A percentile compares a stretch with the other conserved stretches of the same genome.
Conservation (phyloP, 2,113 vertebrate genomes). For the Castor canadensis region DNA sequence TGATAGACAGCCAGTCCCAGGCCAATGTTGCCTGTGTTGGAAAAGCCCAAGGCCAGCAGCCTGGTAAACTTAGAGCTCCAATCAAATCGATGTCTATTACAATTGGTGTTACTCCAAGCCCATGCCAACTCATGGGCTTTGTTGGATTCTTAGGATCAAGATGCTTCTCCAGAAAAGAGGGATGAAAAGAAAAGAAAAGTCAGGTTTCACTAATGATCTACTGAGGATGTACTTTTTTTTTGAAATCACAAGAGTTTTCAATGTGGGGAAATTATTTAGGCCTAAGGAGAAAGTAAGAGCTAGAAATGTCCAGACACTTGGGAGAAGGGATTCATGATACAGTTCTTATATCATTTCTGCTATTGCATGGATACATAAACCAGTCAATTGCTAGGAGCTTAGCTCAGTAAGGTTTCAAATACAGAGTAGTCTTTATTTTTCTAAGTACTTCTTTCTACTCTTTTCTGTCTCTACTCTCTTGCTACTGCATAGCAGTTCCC, state of each 20-base stretch:
- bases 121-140: not conserved
- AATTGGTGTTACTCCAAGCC: not conserved
- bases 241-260: not conserved
- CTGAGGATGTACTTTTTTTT: not conserved
- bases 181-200: not conserved
- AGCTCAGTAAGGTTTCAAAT: not conserved
- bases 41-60: not conserved
- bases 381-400: not conserved
- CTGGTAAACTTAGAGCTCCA: not conserved
- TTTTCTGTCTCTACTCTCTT: not conserved
- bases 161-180: not conserved
- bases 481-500: not conserved
- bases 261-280: not conserved
- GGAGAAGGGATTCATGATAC: not conserved
- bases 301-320: not conserved
- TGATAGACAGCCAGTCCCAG: constrained; percentile 41
- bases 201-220: not conserved
- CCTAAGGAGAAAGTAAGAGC: not conserved
- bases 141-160: not conserved
- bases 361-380: not conserved
- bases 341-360: not conserved
- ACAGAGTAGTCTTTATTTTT: constrained; percentile 18
- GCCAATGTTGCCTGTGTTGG: not conserved
- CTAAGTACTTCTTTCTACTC: not conserved
- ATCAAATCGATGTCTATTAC: not conserved